Percentiles rank a stretch among this genome's conserved stretches.
Evolutionary conservation across 2,888 invertebrate genomes (phyloP).

Genomic region (Eubasilissa splendida): DNA sequence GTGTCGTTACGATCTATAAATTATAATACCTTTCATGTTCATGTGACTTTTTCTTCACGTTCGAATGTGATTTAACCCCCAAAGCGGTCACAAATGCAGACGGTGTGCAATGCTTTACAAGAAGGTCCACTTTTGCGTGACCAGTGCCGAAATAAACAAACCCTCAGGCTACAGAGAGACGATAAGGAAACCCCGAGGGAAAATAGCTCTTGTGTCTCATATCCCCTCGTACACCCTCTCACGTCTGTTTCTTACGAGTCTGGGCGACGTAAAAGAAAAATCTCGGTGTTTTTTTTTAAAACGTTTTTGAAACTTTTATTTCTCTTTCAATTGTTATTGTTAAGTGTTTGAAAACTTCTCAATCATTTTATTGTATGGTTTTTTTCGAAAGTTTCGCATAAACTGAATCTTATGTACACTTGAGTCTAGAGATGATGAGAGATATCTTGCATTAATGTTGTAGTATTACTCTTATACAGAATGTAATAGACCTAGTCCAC

Average conservation of each 20-base stretch:
- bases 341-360: no score
- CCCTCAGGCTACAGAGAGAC: constrained; percentile 10
- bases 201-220: constrained; percentile 4
- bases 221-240: constrained; percentile 10
- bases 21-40: constrained; percentile 11
- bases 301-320: no score
- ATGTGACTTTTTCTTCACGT: constrained; percentile 18
- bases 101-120: constrained; percentile 21
- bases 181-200: constrained; percentile 39
- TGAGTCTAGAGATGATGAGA: no score
- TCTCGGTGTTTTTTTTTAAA: neutral
- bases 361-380: no score
- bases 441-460: no score
- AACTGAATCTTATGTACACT: no score
- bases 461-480: no score
- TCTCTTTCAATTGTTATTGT: no score
- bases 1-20: constrained; percentile 30
- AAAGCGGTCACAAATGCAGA: constrained; percentile 32
- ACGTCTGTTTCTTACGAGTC: constrained; percentile 6
- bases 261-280: constrained; percentile 4
- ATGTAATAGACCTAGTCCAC: no score
- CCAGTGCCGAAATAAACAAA: constrained; percentile 35
- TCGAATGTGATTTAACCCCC: constrained; percentile 24
- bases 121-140: constrained; percentile 31
- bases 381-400: no score